Conservation (phyloP, 1,140 invertebrate species). For the Papilio polytes region DNA sequence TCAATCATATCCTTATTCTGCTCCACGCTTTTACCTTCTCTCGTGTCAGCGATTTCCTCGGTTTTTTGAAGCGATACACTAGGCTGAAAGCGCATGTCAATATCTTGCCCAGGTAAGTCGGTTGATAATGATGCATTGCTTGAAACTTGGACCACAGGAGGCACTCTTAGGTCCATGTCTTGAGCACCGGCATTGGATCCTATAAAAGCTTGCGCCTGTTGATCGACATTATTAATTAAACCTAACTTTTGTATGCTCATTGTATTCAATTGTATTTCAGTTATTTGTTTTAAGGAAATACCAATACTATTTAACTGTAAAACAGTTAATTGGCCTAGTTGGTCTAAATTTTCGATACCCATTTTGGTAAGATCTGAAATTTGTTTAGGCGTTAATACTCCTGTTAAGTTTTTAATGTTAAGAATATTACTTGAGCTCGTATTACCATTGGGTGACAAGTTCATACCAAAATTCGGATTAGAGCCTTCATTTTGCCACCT, state of each 20-base stretch:
- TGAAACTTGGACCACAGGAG: constrained; percentile 62
- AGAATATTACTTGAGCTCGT: constrained; percentile 70
- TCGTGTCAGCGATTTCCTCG: constrained; percentile 57
- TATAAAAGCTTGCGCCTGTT: constrained; percentile 61
- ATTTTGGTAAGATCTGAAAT: constrained; percentile 84
- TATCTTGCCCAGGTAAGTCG: constrained; percentile 76
- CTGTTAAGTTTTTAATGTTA: constrained; percentile 84
- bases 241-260: constrained; percentile 84
- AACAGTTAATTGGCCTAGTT: constrained; percentile 84
- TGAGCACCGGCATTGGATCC: constrained; percentile 53
- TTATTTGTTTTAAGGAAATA: constrained; percentile 84
- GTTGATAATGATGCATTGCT: constrained; percentile 57
- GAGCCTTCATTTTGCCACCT: constrained; percentile 84
- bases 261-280: constrained; percentile 85
- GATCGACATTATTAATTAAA: constrained; percentile 73
- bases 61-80: constrained; percentile 46
- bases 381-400: constrained; percentile 83
- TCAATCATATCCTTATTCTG: constrained; percentile 78
- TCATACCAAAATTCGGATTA: constrained; percentile 75
- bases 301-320: constrained; percentile 85
- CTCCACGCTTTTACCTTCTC: constrained; percentile 53
- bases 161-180: constrained; percentile 81
- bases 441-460: constrained; percentile 63
- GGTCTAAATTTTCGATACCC: constrained; percentile 85
- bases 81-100: constrained; percentile 84